These are phyloP conservation scores for Tetramorium parvispinum DNA, from an alignment of 1,140 invertebrate species.

Conservation along the genomic window DNA sequence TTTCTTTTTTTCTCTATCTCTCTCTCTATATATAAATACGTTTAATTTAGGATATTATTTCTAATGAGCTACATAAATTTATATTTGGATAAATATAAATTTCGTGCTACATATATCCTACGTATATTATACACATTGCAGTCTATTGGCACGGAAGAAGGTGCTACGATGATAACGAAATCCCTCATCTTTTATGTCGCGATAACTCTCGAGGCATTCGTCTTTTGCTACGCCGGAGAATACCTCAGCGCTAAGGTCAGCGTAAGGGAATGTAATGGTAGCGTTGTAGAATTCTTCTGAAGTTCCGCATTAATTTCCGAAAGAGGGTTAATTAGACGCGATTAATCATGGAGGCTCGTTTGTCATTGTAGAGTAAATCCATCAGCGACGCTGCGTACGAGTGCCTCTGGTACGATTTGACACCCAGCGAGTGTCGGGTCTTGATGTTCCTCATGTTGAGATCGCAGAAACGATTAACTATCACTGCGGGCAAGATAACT, in stretches of 20 bases:
- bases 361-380: constrained; percentile 50
- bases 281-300: constrained; percentile 37
- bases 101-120: neutral
- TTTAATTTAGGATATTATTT: neutral
- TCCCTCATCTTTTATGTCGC: constrained; percentile 51
- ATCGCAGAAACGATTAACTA: constrained; percentile 58
- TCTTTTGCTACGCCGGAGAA: constrained; percentile 64
- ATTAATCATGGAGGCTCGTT: constrained; percentile 23
- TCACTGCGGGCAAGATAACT: constrained; percentile 60
- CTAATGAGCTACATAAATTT: neutral
- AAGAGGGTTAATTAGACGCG: constrained; percentile 1
- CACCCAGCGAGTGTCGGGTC: constrained; percentile 36
- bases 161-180: constrained; percentile 46
- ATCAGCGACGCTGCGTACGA: constrained; percentile 54
- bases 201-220: constrained; percentile 59
- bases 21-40: neutral
- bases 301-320: neutral
- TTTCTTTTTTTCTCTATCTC: neutral
- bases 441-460: constrained; percentile 55
- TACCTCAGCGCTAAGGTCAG: constrained; percentile 60
- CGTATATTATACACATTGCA: neutral
- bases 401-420: constrained; percentile 56
- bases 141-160: constrained; percentile 53
- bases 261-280: constrained; percentile 23
- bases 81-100: neutral